Evolutionary conservation across 2,888 invertebrate genomes (phyloP), one percentile per base, ranked within the genome.

Genomic region (Drosophila kambysellisi): DNA sequence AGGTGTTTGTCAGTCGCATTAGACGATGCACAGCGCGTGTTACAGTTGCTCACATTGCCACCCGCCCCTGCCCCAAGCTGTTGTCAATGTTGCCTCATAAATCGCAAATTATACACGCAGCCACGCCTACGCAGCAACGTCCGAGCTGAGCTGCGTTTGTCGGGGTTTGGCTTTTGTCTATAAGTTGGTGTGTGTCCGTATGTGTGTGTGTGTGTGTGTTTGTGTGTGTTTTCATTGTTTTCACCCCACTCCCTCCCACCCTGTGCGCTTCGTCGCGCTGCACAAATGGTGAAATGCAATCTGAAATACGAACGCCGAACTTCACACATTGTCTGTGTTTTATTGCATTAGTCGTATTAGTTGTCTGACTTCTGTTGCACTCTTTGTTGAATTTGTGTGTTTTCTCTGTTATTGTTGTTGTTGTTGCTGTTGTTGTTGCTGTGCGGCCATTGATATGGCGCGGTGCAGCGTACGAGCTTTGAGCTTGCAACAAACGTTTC

Each of bases 61-160:
- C n/a, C 11, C 25, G 25, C 25, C 25, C 25, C 25, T 25, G 25
- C 25, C 25, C 25, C 25, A 2, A 2, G 3, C 66, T 71, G 66
- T 73, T 88, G 83, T 79, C 87, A 85, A 67, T 79, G 64, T 53
- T 63, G 12, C 79, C 83, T 82, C 89, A 87, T 87, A 87, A 89
- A 89, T 87, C 86, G 88, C 83, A 87, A 87, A 89, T 89, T 88
- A 86, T 89, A 82, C 83, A 84, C 87, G 75, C 83, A 73, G 79
- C 87, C 84, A 89, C 87, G 84, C 77, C 73, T 59, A 70, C 59
- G 33, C 39, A 51, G 52, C 57, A 30, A 25, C 35, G 50, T 70
- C 64, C 68, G 51, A 79, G 48, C 65, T 30, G 63, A 63, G 50
- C 32, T 12, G 62, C 33, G 35, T 74, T 70, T 35, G 48, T 50